Conservation (phyloP, 2,888 invertebrate species). For the Lordiphosa andalusiaca region DNA sequence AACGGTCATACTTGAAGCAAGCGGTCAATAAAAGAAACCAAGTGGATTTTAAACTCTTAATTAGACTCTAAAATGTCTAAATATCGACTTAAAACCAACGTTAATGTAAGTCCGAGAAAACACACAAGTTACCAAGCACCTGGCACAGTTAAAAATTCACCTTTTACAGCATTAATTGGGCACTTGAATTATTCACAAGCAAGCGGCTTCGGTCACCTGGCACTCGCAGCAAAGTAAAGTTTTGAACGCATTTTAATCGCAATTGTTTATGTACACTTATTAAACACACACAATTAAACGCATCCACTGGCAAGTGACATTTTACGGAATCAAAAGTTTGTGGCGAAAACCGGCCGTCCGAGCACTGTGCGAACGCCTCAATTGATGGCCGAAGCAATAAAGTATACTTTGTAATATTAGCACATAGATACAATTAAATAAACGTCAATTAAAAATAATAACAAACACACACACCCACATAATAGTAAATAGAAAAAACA, state of each 20-base stretch:
- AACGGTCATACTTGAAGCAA: no score
- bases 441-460: no score
- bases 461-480: no score
- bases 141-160: constrained; percentile 1
- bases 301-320: no score
- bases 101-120: constrained; percentile 36
- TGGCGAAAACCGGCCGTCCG: no score
- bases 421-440: not conserved
- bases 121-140: constrained; percentile 14
- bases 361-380: no score
- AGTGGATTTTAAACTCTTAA: not conserved
- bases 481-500: no score
- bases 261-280: no score
- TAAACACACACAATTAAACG: no score
- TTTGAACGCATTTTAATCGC: no score
- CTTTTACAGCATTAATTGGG: constrained; percentile 7
- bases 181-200: constrained; percentile 9
- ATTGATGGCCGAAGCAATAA: not conserved
- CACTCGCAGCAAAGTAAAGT: not conserved
- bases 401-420: not conserved
- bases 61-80: constrained; percentile 40
- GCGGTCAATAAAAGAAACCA: no score
- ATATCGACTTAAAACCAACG: constrained; percentile 29
- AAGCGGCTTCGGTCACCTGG: constrained; percentile 3
- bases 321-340: no score